These are phyloP conservation scores for Thaumatotibia leucotreta DNA, from an alignment of 1,140 invertebrate species.

Conservation along the genomic window DNA sequence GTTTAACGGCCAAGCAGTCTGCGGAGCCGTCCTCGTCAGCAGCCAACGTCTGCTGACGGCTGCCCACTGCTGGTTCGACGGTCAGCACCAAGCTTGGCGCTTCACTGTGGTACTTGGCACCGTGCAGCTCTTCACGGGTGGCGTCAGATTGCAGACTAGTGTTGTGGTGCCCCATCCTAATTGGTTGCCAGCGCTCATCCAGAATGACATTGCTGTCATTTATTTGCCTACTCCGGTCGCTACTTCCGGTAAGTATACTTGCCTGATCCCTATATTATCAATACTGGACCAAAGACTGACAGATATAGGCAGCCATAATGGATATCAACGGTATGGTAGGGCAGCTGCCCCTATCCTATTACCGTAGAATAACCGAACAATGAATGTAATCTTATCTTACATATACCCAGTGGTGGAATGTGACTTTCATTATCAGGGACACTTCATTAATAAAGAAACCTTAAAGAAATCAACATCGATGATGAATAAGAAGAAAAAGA, in stretches of 20 bases:
- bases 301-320: too few species aligned
- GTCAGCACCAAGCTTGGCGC: constrained; percentile 29
- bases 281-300: too few species aligned
- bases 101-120: constrained; percentile 40
- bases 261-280: too few species aligned
- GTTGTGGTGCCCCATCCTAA: constrained; percentile 28
- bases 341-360: too few species aligned
- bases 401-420: too few species aligned
- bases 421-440: too few species aligned
- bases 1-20: constrained; percentile 25
- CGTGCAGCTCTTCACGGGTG: constrained; percentile 31
- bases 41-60: constrained; percentile 33
- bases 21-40: constrained; percentile 37
- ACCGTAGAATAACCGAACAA: too few species aligned
- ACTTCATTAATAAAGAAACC: too few species aligned
- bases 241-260: constrained; percentile 20
- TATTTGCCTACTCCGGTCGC: constrained; percentile 40
- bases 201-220: constrained; percentile 64
- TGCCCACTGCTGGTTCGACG: constrained; percentile 48
- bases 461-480: too few species aligned
- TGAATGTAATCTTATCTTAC: too few species aligned
- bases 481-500: too few species aligned
- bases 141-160: constrained; percentile 28
- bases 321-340: too few species aligned
- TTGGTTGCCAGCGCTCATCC: constrained; percentile 27